Base-by-base conservation (phyloP, 2,113 vertebrate genomes). In the Micromys minutus region DNA sequence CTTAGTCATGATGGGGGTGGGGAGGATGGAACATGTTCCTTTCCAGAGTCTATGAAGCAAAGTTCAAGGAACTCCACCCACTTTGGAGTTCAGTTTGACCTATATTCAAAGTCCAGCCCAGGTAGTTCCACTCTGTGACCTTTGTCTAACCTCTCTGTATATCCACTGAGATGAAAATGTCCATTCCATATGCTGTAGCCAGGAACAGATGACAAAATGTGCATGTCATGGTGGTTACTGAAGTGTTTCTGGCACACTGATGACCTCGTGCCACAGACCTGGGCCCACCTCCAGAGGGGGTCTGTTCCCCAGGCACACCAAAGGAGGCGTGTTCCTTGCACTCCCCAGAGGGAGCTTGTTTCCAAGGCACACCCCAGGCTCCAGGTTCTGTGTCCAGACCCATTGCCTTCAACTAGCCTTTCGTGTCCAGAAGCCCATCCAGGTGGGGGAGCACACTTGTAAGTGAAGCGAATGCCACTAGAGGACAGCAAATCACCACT, bases 401-500 rank as follows among this genome's bases (percentile, higher is more conserved):
- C 74, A 7, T 1, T 0, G 59, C 34, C 7, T 76, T 61, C 77
- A 74, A 24, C 2, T 9, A 76, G 21, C 47, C 52, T 47, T 71
- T 42, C n/a, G 47, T 4, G 22, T 39, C 69, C 72, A 76, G 17
- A 0, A 31, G 50, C 55, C n/a, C 0, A 11, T 52, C 39, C 34
- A 0, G 26, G 5, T 26, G 19, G 74, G 39, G 52, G 87, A 47
- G 7, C 3, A 45, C 61, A 52, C 31, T 15, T 75, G n/a, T 59
- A 65, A 93, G 29, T 45, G 69, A 93, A 42, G 1, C 19, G 42
- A 12, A 0, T 29, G 80, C 71, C 97, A 29, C 92, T 17, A 92
- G 94, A 21, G 26, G 93, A 65, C 79, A 96, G 94, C 76, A 97
- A 95, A 87, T 69, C 65, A 76, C n/a, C 1, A 15, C 87, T 26